Evolutionary conservation across 2,888 invertebrate genomes (phyloP).

Genomic region (Caenorhabditis macrosperma): DNA sequence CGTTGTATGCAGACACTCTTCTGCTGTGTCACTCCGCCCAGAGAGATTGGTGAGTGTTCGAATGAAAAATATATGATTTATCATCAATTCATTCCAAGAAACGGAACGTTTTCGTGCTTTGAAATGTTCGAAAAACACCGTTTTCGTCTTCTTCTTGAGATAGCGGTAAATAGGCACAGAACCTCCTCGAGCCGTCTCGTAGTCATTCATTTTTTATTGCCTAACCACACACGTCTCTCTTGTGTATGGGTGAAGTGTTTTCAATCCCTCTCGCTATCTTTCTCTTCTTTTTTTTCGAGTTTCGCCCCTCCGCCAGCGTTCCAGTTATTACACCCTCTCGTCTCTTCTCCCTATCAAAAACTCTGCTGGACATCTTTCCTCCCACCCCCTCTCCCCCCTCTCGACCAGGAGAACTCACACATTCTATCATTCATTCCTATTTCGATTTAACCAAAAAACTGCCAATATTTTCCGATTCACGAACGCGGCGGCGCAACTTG

Average conservation of each 20-base stretch:
- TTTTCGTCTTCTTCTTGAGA: neutral
- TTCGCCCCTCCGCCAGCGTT: slow-evolving; percentile 8
- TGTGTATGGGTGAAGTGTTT: neutral
- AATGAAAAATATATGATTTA: neutral
- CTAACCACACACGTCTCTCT: neutral
- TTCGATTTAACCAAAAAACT: neutral
- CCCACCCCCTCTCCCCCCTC: neutral
- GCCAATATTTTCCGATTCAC: slow-evolving; percentile 57
- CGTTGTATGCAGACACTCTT: slow-evolving; percentile 90
- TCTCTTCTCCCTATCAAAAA: slow-evolving; percentile 1
- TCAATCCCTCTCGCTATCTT: neutral
- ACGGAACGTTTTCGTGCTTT: too few species aligned
- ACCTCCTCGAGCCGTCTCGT: neutral
- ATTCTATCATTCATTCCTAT: neutral
- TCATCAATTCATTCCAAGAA: too few species aligned
- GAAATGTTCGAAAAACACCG: too few species aligned
- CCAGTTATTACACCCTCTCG: slow-evolving; percentile 33
- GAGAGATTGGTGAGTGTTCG: slow-evolving; percentile 66
- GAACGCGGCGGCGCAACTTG: slow-evolving; percentile 47
- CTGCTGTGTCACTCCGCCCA: slow-evolving; percentile 86
- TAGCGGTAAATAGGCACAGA: neutral
- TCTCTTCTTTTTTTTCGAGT: slow-evolving; percentile 2
- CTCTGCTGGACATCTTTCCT: slow-evolving; percentile 7
- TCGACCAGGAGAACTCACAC: too few species aligned
- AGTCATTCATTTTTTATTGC: slow-evolving; percentile 9